Evolutionary conservation across 1,140 invertebrate species (phyloP).

Genomic region (Drosophila eugracilis): DNA sequence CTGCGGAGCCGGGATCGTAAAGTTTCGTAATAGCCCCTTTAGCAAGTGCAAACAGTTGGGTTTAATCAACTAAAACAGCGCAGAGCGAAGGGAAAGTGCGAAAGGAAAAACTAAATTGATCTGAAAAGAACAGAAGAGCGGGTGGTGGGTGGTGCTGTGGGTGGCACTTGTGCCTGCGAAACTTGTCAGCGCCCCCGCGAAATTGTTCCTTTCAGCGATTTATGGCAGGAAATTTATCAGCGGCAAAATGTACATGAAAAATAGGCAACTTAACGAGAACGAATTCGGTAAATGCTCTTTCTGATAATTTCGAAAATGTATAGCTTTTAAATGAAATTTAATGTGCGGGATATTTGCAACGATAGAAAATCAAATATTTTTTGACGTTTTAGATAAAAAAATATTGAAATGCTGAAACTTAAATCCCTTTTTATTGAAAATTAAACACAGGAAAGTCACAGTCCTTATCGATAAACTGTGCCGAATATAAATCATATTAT

Average conservation of each 20-base stretch:
- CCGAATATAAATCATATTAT: conserved; percentile 1
- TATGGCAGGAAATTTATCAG: conserved; percentile 42
- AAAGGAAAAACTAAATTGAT: conserved; percentile 30
- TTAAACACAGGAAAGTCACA: neutral
- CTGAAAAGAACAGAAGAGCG: conserved; percentile 27
- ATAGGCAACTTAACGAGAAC: neutral
- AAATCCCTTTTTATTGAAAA: no score
- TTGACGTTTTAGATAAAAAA: no score
- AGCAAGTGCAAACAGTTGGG: conserved; percentile 65
- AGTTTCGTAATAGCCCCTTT: no score
- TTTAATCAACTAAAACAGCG: conserved; percentile 73
- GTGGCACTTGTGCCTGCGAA: conserved; percentile 4
- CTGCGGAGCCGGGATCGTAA: no score
- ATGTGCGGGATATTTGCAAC: no score
- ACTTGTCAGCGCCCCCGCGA: conserved; percentile 49
- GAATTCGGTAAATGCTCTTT: neutral
- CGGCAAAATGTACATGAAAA: conserved; percentile 21
- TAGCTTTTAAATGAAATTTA: neutral
- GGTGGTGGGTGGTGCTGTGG: conserved; percentile 1
- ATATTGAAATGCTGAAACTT: no score
- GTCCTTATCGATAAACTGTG: conserved; percentile 1
- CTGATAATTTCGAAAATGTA: neutral
- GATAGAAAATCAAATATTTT: no score
- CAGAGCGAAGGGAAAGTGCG: conserved; percentile 11
- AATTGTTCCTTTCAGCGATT: conserved; percentile 25